These are phyloP conservation scores for Megaptera novaeangliae DNA, from an alignment of 2,113 vertebrate genomes.

Conservation along the genomic window DNA sequence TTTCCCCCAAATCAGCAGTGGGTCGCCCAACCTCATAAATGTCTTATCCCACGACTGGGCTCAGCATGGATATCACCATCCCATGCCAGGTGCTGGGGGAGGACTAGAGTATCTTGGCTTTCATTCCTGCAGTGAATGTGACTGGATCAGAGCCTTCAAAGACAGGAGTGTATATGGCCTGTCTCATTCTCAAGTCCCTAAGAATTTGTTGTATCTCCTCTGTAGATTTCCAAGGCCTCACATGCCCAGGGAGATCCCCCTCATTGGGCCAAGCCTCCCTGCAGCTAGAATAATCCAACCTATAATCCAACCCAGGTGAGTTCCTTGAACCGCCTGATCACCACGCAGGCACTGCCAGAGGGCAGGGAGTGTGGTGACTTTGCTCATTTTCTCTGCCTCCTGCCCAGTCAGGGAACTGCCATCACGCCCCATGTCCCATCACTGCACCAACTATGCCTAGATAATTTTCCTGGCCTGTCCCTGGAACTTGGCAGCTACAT, in stretches of 20 bases:
- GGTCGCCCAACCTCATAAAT: not conserved
- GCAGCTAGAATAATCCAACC: not conserved
- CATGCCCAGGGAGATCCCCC: not conserved
- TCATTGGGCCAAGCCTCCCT: not conserved
- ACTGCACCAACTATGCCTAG: not conserved
- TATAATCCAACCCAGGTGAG: no score
- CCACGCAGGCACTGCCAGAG: not conserved
- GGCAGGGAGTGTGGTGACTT: not conserved
- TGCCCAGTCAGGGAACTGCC: not conserved
- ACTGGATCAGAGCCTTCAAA: not conserved
- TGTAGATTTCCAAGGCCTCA: not conserved
- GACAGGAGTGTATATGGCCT: not conserved
- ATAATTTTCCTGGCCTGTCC: not conserved
- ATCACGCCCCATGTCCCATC: no score
- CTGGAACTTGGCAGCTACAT: not conserved
- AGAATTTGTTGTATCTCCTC: not conserved
- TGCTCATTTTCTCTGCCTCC: not conserved
- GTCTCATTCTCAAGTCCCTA: not conserved
- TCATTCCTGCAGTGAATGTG: not conserved
- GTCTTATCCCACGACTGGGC: not conserved
- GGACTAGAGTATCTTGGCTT: not conserved
- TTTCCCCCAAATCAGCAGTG: not conserved
- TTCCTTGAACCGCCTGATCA: not conserved
- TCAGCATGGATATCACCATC: not conserved
- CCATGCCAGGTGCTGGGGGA: not conserved